Conservation (phyloP, 2,113 vertebrate genomes). For the Potamarius usumacintae region DNA sequence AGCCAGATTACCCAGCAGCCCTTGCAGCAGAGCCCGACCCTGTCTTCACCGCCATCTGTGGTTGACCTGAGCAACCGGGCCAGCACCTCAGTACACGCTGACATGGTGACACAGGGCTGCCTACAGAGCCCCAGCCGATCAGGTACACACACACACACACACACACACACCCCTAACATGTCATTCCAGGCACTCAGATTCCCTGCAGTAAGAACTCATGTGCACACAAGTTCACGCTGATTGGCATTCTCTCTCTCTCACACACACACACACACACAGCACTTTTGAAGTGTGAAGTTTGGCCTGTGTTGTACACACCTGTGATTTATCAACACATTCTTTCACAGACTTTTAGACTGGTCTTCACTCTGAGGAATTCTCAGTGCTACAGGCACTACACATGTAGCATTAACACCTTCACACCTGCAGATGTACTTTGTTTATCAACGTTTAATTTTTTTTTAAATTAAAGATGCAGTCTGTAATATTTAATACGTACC, state of each 20-base stretch:
- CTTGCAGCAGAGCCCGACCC: constrained; percentile 62
- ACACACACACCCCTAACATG: not conserved
- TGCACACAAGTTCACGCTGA: not conserved
- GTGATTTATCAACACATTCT: not conserved
- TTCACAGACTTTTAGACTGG: not conserved
- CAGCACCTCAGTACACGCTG: constrained; percentile 81
- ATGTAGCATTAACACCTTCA: not conserved
- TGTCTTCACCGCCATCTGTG: constrained; percentile 78
- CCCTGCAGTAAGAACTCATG: not conserved
- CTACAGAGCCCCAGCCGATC: constrained; percentile 83
- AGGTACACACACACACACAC: constrained; percentile 74
- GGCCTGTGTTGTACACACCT: not conserved
- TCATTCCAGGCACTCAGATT: not conserved
- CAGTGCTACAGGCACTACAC: not conserved
- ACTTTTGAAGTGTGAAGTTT: not conserved
- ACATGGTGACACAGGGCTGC: constrained; percentile 82
- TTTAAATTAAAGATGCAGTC: not conserved
- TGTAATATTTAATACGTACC: not conserved
- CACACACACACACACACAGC: not conserved
- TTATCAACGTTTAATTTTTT: not conserved
- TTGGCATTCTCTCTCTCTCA: not conserved
- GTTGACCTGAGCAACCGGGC: constrained; percentile 91
- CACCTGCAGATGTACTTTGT: not conserved
- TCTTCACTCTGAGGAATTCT: not conserved
- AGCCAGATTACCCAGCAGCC: constrained; percentile 71